A percentile compares a stretch with the other conserved stretches of the same genome.
These are phyloP conservation scores for Bombus picipes DNA, from an alignment of 1,140 invertebrate species.

Conservation along the genomic window DNA sequence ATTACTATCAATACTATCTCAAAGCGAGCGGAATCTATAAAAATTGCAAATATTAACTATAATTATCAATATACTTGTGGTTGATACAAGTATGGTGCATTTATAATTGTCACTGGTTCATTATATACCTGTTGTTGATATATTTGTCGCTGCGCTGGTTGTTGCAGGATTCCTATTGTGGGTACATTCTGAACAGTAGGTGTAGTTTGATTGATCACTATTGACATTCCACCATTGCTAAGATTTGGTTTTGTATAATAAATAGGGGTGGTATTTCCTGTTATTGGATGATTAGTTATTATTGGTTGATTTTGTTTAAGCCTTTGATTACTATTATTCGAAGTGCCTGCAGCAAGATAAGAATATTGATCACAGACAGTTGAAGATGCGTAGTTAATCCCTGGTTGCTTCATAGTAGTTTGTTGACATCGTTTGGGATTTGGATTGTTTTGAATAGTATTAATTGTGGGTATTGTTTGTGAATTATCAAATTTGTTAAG, in stretches of 20 bases:
- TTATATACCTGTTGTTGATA: conserved; percentile 1
- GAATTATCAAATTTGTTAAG: background rate
- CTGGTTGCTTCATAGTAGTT: background rate
- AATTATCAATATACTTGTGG: conserved; percentile 5
- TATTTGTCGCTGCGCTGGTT: conserved; percentile 11
- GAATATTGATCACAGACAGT: background rate
- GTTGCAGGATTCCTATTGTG: background rate
- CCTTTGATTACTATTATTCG: background rate
- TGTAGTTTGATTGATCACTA: conserved; percentile 21
- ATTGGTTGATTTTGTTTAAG: background rate
- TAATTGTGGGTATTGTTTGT: too few relatives aligned
- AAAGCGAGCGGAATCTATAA: background rate
- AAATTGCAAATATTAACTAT: background rate
- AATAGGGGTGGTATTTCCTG: background rate
- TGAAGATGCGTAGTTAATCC: background rate
- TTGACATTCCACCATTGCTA: background rate
- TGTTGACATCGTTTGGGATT: background rate
- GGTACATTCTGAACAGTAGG: background rate
- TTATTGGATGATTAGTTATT: background rate
- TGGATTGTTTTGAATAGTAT: background rate
- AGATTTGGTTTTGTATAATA: background rate
- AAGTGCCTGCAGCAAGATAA: background rate
- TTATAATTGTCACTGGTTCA: background rate
- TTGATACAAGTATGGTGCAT: background rate
- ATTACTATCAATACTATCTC: background rate